Percentiles rank a stretch among this genome's conserved stretches.
Conservation (phyloP, 37 sponge, comb jelly and placozoan species). For the Petrosia ficiformis region DNA sequence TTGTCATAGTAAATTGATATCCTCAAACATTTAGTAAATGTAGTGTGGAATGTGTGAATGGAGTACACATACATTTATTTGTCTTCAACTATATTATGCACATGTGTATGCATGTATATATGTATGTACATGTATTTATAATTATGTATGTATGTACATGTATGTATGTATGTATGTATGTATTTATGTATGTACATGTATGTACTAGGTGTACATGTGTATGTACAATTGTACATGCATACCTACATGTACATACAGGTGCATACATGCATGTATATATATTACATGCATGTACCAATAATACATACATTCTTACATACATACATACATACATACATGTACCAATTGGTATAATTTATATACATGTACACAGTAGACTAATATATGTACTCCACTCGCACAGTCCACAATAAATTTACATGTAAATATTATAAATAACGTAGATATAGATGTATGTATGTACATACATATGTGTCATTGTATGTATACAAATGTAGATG, state of each 20-base stretch:
- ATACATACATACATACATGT: background rate
- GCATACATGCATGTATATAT: constrained; percentile 19
- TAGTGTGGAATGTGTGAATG: too few species aligned
- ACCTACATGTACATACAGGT: constrained; percentile 11
- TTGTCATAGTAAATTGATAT: too few species aligned
- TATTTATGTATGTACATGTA: constrained; percentile 34
- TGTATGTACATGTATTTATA: background rate
- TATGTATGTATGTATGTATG: constrained; percentile 38
- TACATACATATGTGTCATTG: background rate
- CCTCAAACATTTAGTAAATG: too few species aligned
- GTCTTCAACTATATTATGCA: too few species aligned
- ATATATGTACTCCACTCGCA: background rate
- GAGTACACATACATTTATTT: too few species aligned
- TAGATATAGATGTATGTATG: too few species aligned
- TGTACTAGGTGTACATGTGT: background rate
- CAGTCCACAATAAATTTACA: too few species aligned
- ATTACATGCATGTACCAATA: background rate
- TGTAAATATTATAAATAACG: too few species aligned
- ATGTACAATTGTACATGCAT: background rate
- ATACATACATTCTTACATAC: constrained; percentile 24
- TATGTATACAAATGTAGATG: background rate
- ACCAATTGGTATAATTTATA: background rate
- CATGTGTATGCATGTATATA: constrained; percentile 2
- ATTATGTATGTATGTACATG: too few species aligned
- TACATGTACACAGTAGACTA: background rate